Evolutionary conservation across 1,140 invertebrate species (phyloP).

Genomic region (Acyrthosiphon pisum): DNA sequence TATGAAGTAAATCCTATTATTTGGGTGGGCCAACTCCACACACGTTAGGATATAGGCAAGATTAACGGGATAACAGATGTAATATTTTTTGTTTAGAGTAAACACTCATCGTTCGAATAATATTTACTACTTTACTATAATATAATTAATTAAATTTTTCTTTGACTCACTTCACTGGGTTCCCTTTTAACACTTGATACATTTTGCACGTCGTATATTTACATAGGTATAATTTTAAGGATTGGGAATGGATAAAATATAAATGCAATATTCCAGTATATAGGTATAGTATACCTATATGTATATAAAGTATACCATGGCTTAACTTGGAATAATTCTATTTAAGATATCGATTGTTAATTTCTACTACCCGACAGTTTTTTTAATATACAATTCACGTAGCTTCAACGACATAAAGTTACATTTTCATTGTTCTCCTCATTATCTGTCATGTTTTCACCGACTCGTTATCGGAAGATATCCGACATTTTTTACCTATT

Average conservation of each 20-base stretch:
- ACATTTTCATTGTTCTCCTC: neutral
- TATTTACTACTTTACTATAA: too few species aligned
- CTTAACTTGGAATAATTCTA: neutral
- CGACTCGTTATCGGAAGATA: neutral
- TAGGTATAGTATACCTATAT: too few species aligned
- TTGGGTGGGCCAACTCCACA: too few species aligned
- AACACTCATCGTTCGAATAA: too few species aligned
- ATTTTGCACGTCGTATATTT: neutral
- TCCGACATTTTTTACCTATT: neutral
- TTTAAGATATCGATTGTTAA: neutral
- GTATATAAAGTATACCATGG: neutral
- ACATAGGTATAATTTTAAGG: neutral
- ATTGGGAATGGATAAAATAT: neutral
- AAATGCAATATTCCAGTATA: neutral
- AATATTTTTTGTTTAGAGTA: too few species aligned
- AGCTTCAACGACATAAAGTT: neutral
- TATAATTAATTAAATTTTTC: too few species aligned
- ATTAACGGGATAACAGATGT: too few species aligned
- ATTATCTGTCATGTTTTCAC: neutral
- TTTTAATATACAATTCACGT: neutral
- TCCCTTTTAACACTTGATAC: neutral
- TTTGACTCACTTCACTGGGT: neutral
- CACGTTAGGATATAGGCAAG: too few species aligned
- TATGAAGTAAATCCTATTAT: too few species aligned
- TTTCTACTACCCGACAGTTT: neutral